Evolutionary conservation across 2,113 vertebrate species (phyloP).

Genomic region (Columbina picui): DNA sequence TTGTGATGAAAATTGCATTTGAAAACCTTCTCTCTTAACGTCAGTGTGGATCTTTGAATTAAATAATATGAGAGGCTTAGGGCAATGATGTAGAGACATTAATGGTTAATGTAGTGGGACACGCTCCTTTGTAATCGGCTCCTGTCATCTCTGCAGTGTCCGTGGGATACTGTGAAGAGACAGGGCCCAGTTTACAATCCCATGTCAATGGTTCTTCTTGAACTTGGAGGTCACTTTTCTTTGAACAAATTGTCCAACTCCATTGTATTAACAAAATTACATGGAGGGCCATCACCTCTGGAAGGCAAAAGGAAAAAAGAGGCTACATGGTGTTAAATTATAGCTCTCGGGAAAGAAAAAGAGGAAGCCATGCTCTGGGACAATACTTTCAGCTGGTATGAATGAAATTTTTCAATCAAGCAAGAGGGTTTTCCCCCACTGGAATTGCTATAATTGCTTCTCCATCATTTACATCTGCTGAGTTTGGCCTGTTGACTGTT

Average conservation of each 20-base stretch:
- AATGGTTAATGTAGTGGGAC: constrained; percentile 38
- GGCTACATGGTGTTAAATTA: background rate
- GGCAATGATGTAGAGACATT: background rate
- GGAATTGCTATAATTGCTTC: background rate
- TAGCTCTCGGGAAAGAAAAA: background rate
- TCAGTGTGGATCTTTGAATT: constrained; percentile 12
- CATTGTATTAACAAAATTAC: background rate
- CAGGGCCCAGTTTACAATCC: background rate
- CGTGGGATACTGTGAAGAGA: background rate
- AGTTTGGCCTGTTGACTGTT: background rate
- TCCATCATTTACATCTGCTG: background rate
- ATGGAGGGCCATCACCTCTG: background rate
- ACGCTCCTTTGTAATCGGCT: background rate
- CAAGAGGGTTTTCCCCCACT: background rate
- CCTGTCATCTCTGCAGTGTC: background rate
- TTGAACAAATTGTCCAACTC: background rate
- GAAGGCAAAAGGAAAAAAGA: background rate
- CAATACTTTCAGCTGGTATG: background rate
- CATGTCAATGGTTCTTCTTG: background rate
- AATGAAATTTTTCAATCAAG: background rate
- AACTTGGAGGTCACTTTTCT: background rate
- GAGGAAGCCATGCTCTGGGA: background rate
- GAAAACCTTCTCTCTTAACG: constrained; percentile 45
- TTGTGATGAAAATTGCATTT: constrained; percentile 48
- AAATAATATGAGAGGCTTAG: constrained; percentile 5